Evolutionary conservation across 2,888 invertebrate genomes (phyloP).

Genomic region (Clitarchus hookeri): DNA sequence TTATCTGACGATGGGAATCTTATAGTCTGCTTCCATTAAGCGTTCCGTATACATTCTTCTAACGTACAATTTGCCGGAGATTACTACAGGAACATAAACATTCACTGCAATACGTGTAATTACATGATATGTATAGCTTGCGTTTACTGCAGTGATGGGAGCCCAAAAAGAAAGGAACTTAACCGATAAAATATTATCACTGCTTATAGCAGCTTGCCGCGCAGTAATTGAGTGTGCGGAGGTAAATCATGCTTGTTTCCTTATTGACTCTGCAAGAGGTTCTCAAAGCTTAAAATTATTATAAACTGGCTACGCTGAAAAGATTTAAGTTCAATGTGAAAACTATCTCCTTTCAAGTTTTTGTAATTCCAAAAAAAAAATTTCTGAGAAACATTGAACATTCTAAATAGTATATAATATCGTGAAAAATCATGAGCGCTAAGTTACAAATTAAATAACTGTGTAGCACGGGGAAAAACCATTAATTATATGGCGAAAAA

Average conservation of each 20-base stretch:
- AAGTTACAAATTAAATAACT: too few relatives aligned
- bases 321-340: neutral
- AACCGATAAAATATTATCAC: neutral
- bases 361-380: too few relatives aligned
- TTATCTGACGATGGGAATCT: neutral
- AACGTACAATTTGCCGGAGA: neutral
- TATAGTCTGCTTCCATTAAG: neutral
- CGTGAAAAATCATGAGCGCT: too few relatives aligned
- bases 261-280: neutral
- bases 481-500: too few relatives aligned
- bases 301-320: neutral
- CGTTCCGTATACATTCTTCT: neutral
- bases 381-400: too few relatives aligned
- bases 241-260: neutral
- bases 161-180: neutral
- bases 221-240: neutral
- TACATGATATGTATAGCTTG: neutral
- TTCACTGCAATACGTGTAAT: neutral
- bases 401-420: too few relatives aligned
- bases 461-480: too few relatives aligned
- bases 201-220: neutral
- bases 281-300: neutral
- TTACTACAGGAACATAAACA: neutral
- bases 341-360: too few relatives aligned
- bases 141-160: neutral